Evolutionary conservation across 2,888 invertebrate genomes (phyloP).

Genomic region (Euzetes globulus): DNA sequence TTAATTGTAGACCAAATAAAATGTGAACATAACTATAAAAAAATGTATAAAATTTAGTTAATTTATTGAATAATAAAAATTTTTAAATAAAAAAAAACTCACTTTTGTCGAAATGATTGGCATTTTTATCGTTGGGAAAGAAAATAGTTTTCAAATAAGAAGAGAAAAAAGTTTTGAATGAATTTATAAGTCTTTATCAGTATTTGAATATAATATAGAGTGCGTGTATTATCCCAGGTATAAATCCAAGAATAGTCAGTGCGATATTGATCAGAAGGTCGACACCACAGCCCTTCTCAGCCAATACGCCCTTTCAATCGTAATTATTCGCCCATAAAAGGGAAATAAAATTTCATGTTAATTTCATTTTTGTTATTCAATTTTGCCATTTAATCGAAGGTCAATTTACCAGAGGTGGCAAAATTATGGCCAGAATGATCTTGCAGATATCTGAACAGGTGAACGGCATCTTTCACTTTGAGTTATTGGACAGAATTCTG

Average conservation of each 20-base stretch:
- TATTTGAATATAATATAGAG: constrained; percentile 40
- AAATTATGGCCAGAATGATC: constrained; percentile 42
- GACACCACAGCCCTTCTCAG: constrained; percentile 42
- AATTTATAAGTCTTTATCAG: background rate
- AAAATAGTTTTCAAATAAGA: background rate
- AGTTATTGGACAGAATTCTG: too few relatives aligned
- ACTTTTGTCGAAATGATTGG: background rate
- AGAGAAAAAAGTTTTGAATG: background rate
- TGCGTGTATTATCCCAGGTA: constrained; percentile 43
- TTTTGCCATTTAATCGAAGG: background rate
- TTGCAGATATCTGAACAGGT: constrained; percentile 35
- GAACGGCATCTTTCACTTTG: constrained; percentile 30
- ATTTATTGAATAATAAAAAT: too few relatives aligned
- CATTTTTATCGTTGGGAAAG: background rate
- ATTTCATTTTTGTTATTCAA: background rate
- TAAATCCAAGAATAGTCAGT: constrained; percentile 42
- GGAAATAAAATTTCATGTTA: background rate
- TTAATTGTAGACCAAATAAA: too few relatives aligned
- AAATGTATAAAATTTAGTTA: too few relatives aligned
- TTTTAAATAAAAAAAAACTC: background rate
- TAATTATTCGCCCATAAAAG: background rate
- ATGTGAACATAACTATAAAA: too few relatives aligned
- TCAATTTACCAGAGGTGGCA: constrained; percentile 41
- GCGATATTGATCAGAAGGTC: constrained; percentile 43
- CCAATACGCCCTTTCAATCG: constrained; percentile 36